Evolutionary conservation across 2,888 invertebrate genomes (phyloP).

Genomic region (Heliconius ethilla): DNA sequence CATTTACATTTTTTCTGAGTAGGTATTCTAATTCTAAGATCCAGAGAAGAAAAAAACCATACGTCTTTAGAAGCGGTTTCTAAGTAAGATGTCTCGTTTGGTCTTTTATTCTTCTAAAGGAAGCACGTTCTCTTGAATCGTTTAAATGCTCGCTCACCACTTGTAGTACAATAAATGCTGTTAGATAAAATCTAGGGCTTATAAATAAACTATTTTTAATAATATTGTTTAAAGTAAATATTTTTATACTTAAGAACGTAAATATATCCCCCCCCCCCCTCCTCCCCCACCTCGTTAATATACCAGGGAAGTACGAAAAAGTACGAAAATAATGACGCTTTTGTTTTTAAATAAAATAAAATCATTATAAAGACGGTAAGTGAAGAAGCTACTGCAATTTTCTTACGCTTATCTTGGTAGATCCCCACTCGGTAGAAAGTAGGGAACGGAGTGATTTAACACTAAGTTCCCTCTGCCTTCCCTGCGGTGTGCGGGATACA

Average conservation of each 20-base stretch:
- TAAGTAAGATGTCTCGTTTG: background rate
- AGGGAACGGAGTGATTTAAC: no score
- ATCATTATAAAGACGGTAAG: no score
- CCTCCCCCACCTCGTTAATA: no score
- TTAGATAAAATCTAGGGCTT: constrained; percentile 15
- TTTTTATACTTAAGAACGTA: background rate
- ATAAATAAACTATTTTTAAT: background rate
- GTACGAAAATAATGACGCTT: no score
- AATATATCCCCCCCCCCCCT: no score
- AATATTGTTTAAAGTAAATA: background rate
- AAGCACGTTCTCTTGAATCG: constrained; percentile 17
- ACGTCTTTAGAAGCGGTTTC: background rate
- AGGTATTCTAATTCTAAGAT: background rate
- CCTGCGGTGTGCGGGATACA: no score
- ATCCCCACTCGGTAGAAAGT: no score
- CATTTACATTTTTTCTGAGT: no score
- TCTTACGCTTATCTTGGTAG: no score
- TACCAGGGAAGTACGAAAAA: background rate
- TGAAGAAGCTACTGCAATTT: no score
- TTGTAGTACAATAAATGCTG: constrained; percentile 20
- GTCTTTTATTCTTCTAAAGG: constrained; percentile 6
- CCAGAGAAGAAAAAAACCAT: background rate
- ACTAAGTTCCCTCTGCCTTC: no score
- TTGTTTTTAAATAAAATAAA: no score
- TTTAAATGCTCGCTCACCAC: constrained; percentile 15